These are phyloP conservation scores for Arctopsyche grandis DNA, from an alignment of 1,140 invertebrate species.

Conservation along the genomic window DNA sequence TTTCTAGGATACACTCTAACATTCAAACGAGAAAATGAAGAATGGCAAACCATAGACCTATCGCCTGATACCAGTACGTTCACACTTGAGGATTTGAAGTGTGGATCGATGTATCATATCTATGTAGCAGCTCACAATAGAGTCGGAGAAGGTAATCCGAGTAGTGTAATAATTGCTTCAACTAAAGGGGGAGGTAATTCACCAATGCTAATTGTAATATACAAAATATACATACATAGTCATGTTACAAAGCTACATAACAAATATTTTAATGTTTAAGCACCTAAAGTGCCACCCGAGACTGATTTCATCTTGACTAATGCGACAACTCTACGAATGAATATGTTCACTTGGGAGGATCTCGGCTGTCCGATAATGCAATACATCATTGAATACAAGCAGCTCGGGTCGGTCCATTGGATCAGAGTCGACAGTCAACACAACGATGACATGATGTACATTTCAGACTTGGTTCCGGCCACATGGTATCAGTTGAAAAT, in stretches of 20 bases:
- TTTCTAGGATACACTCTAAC: slow-evolving; percentile 72
- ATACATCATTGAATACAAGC: slow-evolving; percentile 82
- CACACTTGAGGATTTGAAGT: slow-evolving; percentile 75
- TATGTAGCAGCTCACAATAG: slow-evolving; percentile 76
- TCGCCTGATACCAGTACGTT: slow-evolving; percentile 74
- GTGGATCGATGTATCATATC: slow-evolving; percentile 75
- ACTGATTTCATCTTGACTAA: slow-evolving; percentile 70
- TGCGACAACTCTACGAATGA: slow-evolving; percentile 70
- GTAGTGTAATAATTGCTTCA: slow-evolving; percentile 71
- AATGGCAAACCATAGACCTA: slow-evolving; percentile 72
- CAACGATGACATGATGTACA: slow-evolving; percentile 20
- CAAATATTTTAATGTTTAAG: slow-evolving; percentile 35
- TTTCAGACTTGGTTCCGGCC: slow-evolving; percentile 63
- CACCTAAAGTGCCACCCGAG: slow-evolving; percentile 63
- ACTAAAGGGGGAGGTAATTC: slow-evolving; percentile 72
- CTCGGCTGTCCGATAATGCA: slow-evolving; percentile 83
- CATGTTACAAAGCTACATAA: no score
- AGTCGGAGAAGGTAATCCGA: slow-evolving; percentile 75
- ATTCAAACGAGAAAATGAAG: slow-evolving; percentile 71
- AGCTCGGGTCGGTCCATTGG: slow-evolving; percentile 53
- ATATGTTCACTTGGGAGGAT: slow-evolving; percentile 79
- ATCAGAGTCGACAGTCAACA: slow-evolving; percentile 29
- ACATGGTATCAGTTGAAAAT: slow-evolving; percentile 79
- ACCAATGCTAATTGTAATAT: slow-evolving; percentile 11
- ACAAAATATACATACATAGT: slow-evolving; percentile 18